phyloP scores from a whole-genome alignment of 2,113 vertebrate species.

The Callipepla californica region DNA sequence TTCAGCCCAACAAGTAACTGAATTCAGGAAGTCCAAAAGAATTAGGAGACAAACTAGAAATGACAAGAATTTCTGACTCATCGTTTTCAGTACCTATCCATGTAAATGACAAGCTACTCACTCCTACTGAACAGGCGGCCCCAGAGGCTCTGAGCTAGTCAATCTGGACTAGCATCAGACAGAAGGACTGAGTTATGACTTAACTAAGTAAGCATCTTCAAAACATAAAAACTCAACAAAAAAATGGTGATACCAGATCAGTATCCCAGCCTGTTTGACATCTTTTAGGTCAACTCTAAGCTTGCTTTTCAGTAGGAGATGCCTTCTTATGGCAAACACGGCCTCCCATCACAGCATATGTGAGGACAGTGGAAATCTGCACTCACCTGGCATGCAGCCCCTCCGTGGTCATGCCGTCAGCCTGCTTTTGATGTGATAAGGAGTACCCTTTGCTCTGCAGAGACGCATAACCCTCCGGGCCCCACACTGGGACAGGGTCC shows the following conservation, averaged over 20 bases:
- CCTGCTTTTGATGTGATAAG: constrained; percentile 87
- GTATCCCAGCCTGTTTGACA: background rate
- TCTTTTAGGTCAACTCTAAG: background rate
- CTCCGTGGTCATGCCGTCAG: constrained; percentile 79
- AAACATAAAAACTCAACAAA: background rate
- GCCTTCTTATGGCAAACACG: background rate
- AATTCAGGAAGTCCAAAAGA: background rate
- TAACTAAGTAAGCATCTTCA: background rate
- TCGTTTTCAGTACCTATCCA: background rate
- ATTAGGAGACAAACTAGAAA: background rate
- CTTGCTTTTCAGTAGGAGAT: background rate
- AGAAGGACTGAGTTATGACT: background rate
- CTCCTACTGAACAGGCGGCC: background rate
- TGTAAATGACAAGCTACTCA: background rate
- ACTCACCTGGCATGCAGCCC: constrained; percentile 85
- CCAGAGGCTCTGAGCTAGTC: background rate
- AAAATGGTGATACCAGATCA: background rate
- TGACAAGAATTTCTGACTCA: background rate
- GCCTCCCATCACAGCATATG: background rate
- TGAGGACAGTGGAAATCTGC: background rate
- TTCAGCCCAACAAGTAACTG: background rate
- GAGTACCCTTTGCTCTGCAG: constrained; percentile 88
- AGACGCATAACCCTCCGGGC: constrained; percentile 88
- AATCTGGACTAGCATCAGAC: background rate
- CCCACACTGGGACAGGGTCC: constrained; percentile 89